These are phyloP conservation scores for Corydoras maculifer DNA, from an alignment of 2,113 vertebrate species.

Conservation along the genomic window DNA sequence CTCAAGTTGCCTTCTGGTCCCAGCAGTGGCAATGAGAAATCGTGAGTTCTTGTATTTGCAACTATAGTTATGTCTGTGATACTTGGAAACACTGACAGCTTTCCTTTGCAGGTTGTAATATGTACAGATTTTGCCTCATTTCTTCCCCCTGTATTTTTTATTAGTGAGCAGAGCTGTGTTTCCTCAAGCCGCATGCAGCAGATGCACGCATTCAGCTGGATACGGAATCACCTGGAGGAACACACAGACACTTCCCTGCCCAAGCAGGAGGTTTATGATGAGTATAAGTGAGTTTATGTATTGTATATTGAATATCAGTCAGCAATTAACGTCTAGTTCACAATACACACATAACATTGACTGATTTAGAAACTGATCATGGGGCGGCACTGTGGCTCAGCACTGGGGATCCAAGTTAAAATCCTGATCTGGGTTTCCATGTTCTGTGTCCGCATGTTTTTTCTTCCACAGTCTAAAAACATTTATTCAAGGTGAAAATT, in stretches of 20 bases:
- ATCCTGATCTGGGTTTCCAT: no score
- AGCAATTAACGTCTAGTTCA: no score
- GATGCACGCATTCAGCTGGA: conserved; percentile 96
- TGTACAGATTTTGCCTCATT: no score
- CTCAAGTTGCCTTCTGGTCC: conserved; percentile 98
- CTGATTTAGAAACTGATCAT: no score
- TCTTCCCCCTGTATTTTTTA: neutral
- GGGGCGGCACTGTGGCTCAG: no score
- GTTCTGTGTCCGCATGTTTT: no score
- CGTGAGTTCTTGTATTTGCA: conserved; percentile 56
- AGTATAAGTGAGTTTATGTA: conserved; percentile 81
- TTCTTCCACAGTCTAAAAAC: no score
- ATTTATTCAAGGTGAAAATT: no score
- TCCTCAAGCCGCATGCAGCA: conserved; percentile 95
- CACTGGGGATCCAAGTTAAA: no score
- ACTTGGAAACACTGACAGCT: neutral
- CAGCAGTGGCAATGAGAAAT: conserved; percentile 83
- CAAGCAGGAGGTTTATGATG: conserved; percentile 97
- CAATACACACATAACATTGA: no score
- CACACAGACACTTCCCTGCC: conserved; percentile 97
- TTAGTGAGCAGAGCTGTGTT: conserved; percentile 85
- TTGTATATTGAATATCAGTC: no score
- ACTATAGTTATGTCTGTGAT: neutral
- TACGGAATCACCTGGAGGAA: conserved; percentile 92
- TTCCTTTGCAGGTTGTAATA: neutral